phyloP scores from a whole-genome alignment of 2,797 vertebrate species.

The Centroberyx gerrardi region DNA sequence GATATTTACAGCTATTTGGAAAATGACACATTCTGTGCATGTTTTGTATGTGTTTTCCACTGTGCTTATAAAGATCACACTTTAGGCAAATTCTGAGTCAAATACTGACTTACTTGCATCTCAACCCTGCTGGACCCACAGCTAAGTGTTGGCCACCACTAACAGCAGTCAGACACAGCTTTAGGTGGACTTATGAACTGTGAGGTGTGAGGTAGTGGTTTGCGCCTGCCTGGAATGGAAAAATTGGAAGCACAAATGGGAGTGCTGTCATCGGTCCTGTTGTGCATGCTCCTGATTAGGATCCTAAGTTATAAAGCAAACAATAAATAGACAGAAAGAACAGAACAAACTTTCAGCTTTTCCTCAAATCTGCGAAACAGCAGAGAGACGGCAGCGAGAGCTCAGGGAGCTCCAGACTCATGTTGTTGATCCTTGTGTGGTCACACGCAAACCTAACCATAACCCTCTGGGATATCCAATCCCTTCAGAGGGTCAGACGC shows the following conservation, averaged over 20 bases:
- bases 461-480: conserved; percentile 68
- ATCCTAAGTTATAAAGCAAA: conserved; percentile 58
- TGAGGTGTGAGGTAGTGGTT: conserved; percentile 63
- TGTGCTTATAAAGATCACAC: conserved; percentile 7
- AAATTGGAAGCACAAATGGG: conserved; percentile 47
- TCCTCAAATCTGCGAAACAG: conserved; percentile 43
- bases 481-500: conserved; percentile 53
- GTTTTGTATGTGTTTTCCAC: conserved; percentile 21
- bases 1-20: conserved; percentile 47
- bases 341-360: conserved; percentile 56
- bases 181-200: conserved; percentile 56
- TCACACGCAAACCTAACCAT: conserved; percentile 73
- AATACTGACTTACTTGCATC: conserved; percentile 20
- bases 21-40: conserved; percentile 35
- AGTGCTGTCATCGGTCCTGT: conserved; percentile 50
- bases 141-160: conserved; percentile 40
- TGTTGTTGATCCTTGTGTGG: conserved; percentile 79
- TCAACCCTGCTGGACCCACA: conserved; percentile 24
- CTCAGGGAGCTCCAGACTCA: conserved; percentile 55
- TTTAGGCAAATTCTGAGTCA: conserved; percentile 1
- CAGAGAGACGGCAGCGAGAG: conserved; percentile 54
- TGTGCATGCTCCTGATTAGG: conserved; percentile 46
- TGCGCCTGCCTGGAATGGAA: conserved; percentile 47
- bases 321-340: conserved; percentile 40
- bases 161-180: conserved; percentile 38